Evolutionary conservation across 1,140 invertebrate species (phyloP), one percentile per base, ranked within the genome.

Genomic region (Rhagoletis zephyria): DNA sequence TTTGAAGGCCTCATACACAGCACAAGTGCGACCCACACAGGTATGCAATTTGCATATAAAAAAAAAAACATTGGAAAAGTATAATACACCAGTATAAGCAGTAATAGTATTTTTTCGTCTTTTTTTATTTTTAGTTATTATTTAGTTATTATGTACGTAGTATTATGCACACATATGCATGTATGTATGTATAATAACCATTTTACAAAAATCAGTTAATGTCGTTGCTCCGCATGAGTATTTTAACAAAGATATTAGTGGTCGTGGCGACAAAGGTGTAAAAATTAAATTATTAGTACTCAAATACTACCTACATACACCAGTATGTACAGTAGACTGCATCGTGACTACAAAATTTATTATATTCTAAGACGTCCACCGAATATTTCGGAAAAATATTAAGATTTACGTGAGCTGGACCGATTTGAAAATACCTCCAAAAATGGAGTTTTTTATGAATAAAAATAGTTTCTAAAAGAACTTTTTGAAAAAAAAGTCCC

Each of bases 41-140:
- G 67, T 74, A 74, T 74, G 67, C 67, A 74, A 74, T 74, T 74
- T 74, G 67, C 42, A 74, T 74, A 74, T 74, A 48, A 14, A 70
- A 74, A 1, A 45, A 14, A 74, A 30, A 30, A 30, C 1, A 74
- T 42, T 42, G 19, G 30, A 40, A 40, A 67, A 7, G 42, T 10
- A 42, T 19, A 30, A 2, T 67, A 67, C n/a, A 30, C 10, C 40
- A 67, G 40, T 67, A 67, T 12, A 67, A 9, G 12, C 19, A 67
- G 30, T 56, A 67, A 67, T 67, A 67, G 30, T 40, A 67, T 30
- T 30, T 42, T 40, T 67, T 67, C 19, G 42, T 30, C 3, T 30
- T 42, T 42, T 67, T 67, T 67, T 10, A 9, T 67, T 67, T 30
- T 67, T 67, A 40, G 19, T 42, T 14, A 19, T 7, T 6, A 19